phyloP scores from a whole-genome alignment of 2,888 invertebrate species.

The Meteorus colon region DNA sequence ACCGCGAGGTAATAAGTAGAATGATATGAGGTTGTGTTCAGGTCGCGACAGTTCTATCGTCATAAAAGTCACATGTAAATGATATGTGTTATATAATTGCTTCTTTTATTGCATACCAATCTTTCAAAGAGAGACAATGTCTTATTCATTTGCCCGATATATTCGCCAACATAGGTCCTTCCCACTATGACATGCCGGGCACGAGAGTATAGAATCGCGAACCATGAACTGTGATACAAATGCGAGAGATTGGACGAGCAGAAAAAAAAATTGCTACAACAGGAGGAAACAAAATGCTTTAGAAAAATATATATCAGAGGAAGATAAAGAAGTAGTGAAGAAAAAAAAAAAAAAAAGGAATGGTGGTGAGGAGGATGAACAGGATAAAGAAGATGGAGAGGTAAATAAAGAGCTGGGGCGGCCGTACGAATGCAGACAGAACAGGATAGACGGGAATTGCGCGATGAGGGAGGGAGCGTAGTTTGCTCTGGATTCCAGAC shows the following conservation, averaged over 20 bases:
- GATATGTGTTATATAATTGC: no score
- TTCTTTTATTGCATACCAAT: no score
- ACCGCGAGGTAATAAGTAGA: no score
- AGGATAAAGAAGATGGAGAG: conserved; percentile 40
- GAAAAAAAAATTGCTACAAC: conserved; percentile 29
- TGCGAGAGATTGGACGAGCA: conserved; percentile 15
- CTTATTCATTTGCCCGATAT: no score
- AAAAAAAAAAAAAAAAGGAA: conserved; percentile 13
- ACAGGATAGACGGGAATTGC: conserved; percentile 45
- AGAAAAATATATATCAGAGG: neutral
- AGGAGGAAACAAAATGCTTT: neutral
- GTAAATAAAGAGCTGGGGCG: conserved; percentile 56
- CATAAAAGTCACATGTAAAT: no score
- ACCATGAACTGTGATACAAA: conserved; percentile 8
- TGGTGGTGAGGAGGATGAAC: conserved; percentile 40
- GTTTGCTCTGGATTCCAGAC: conserved; percentile 73
- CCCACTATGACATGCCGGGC: no score
- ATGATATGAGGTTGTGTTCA: no score
- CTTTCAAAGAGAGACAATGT: no score
- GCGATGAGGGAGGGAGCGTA: conserved; percentile 61
- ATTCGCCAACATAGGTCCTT: no score
- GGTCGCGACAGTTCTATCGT: neutral
- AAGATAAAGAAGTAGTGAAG: neutral
- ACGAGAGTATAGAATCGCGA: neutral
- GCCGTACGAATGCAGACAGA: conserved; percentile 50